A percentile compares a stretch with the other conserved stretches of the same genome.
These are phyloP conservation scores for Liopterus haemorrhoidalis DNA, from an alignment of 2,888 invertebrate species.

Conservation along the genomic window DNA sequence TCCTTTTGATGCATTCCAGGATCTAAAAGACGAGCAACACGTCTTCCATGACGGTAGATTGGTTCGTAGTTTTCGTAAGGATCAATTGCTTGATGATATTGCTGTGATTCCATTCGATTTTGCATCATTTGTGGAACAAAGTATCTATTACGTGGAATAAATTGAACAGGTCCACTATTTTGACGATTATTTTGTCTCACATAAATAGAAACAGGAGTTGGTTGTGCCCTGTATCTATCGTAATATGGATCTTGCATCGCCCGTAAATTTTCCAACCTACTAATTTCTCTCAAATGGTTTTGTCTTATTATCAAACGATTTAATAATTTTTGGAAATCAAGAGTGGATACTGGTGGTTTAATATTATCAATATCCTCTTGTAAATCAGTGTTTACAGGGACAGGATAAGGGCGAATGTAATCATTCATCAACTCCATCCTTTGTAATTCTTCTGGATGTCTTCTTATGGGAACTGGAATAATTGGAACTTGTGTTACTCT, in stretches of 20 bases:
- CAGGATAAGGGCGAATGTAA: slow-evolving; percentile 27
- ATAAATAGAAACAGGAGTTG: slow-evolving; percentile 31
- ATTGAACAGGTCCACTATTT: slow-evolving; percentile 28
- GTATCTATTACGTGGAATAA: too few relatives aligned
- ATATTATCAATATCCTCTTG: slow-evolving; percentile 54
- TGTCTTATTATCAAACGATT: slow-evolving; percentile 62
- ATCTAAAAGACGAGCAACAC: slow-evolving; percentile 38
- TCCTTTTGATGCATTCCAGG: slow-evolving; percentile 28
- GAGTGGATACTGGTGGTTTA: slow-evolving; percentile 63
- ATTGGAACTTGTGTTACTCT: slow-evolving; percentile 43
- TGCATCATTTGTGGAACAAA: slow-evolving; percentile 16
- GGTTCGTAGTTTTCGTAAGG: slow-evolving; percentile 9
- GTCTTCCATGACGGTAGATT: slow-evolving; percentile 37
- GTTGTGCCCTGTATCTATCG: slow-evolving; percentile 26
- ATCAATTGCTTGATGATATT: slow-evolving; percentile 7
- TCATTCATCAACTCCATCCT: slow-evolving; percentile 17
- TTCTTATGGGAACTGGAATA: slow-evolving; percentile 45
- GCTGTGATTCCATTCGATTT: slow-evolving; percentile 15
- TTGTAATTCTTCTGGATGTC: slow-evolving; percentile 38
- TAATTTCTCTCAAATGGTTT: slow-evolving; percentile 53
- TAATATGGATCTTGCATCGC: slow-evolving; percentile 5
- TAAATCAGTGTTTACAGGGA: slow-evolving; percentile 36
- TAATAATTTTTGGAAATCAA: slow-evolving; percentile 62
- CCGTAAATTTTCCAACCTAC: slow-evolving; percentile 45
- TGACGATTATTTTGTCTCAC: slow-evolving; percentile 21